These are phyloP conservation scores for Chionis minor DNA, from an alignment of 2,113 vertebrate species.

Conservation along the genomic window DNA sequence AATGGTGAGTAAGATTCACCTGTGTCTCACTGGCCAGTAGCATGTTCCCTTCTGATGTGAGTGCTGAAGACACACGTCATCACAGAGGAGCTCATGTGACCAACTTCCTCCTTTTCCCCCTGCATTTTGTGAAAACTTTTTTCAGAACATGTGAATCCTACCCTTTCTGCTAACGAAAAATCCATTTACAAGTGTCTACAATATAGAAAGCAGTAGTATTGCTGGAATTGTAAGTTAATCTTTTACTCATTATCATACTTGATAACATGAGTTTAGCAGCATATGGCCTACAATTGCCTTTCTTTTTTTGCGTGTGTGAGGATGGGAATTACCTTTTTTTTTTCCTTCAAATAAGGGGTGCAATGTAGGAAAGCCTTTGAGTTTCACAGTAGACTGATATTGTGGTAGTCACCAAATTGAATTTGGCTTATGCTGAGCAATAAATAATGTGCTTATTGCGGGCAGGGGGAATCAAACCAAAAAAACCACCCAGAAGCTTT, in stretches of 20 bases:
- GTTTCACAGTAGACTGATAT: not conserved
- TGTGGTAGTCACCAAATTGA: not conserved
- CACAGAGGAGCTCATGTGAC: not conserved
- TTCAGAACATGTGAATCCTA: not conserved
- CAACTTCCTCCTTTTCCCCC: not conserved
- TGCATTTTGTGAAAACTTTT: not conserved
- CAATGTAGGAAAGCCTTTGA: not conserved
- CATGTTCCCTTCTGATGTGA: not conserved
- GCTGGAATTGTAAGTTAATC: not conserved
- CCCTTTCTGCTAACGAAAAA: not conserved
- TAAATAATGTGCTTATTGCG: not conserved
- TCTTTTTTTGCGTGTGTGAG: not conserved
- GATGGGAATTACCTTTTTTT: not conserved
- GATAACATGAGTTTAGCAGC: not conserved
- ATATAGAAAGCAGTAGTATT: not conserved
- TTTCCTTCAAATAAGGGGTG: not conserved
- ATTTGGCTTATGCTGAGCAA: not conserved
- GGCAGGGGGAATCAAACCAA: not conserved
- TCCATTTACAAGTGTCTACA: not conserved
- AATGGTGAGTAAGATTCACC: not conserved
- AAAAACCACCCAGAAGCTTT: not conserved
- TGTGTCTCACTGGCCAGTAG: not conserved
- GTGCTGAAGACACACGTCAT: fast-evolving
- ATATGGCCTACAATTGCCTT: not conserved
- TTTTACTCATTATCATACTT: not conserved